Conservation (phyloP, 2,113 vertebrate species). For the Trichomycterus rosablanca region DNA sequence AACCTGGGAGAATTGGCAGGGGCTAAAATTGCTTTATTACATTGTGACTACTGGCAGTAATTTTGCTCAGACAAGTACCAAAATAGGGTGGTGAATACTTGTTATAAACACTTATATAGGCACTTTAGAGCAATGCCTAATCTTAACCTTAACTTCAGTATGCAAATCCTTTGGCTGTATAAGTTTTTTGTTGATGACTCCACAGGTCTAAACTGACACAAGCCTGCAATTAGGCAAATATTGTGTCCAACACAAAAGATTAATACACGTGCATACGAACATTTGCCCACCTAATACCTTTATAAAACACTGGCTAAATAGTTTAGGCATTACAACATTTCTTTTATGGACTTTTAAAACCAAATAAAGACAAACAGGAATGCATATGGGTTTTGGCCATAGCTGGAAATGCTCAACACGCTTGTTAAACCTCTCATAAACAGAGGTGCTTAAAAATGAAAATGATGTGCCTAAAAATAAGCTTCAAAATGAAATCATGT, state of each 20-base stretch:
- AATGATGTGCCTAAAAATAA: not conserved
- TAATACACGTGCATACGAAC: too few species aligned
- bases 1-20: too few species aligned
- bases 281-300: too few species aligned
- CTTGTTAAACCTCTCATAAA: constrained; percentile 7
- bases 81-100: too few species aligned
- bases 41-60: too few species aligned
- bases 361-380: not conserved
- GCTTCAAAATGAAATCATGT: not conserved
- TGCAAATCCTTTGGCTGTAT: not conserved
- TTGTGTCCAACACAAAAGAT: too few species aligned
- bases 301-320: not conserved
- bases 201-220: too few species aligned
- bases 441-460: constrained; percentile 1
- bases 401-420: constrained; percentile 9
- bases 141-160: not conserved
- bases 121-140: too few species aligned
- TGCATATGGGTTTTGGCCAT: not conserved
- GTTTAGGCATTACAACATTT: constrained; percentile 33
- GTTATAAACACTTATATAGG: too few species aligned
- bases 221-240: too few species aligned
- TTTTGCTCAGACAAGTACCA: not conserved
- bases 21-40: too few species aligned
- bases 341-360: constrained; percentile 25
- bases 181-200: not conserved